Base-by-base conservation (phyloP, 1,140 invertebrate species). In the Heliconius congener region DNA sequence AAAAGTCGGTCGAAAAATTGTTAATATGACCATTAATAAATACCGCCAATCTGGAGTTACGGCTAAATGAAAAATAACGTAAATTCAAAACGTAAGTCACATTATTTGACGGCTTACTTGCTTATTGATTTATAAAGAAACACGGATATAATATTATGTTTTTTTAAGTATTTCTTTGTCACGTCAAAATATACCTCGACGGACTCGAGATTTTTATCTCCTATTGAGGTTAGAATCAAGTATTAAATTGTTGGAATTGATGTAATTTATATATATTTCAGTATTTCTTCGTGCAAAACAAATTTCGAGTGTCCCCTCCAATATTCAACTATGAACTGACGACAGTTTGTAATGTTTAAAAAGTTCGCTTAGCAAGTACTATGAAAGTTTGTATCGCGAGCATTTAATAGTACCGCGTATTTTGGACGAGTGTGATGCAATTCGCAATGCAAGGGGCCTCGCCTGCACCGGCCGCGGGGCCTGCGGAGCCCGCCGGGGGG, bases 381-480 rank as follows among this genome's bases (percentile, higher is more conserved):
- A 66, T 74, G 81, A 78, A 86, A 84, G 77, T 82, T 82, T 76
- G 72, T 81, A 55, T 83, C 85, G 84, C 85, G 81, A 88, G 84
- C 84, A 82, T 78, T 84, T 82, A 82, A 78, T 84, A 83, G 78
- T 75, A 83, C 78, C 81, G 80, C 72, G 84, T 87, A 88, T 88
- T 87, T 90, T 86, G 87, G 84, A 81, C 84, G 81, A 81, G 76
- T 74, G 82, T 88, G 88, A 87, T 90, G 87, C 88, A 92, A 91
- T 91, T 92, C 89, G 89, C 90, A 84, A 78, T 90, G 90, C 87
- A 90, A 85, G 84, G 83, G 79, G 71, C 72, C 84, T 85, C 76
- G 82, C 82, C 76, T 83, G 83, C 85, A 87, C 84, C 82, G 83
- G 60, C 84, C 80, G 78, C 83, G 80, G 19, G 52, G 9, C 34